phyloP scores from a whole-genome alignment of 1,140 invertebrate species.

The Mya arenaria region DNA sequence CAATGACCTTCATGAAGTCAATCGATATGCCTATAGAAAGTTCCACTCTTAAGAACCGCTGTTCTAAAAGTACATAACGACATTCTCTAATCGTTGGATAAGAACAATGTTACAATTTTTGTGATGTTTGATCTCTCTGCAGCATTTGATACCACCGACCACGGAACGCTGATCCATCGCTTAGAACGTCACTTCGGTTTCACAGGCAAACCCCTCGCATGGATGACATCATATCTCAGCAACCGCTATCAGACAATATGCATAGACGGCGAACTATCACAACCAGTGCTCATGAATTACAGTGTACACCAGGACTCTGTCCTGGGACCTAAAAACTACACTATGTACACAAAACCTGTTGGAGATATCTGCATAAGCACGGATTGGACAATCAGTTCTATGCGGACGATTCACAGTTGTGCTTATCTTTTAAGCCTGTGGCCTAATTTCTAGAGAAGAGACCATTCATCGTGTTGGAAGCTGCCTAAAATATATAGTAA shows the following conservation, averaged over 20 bases:
- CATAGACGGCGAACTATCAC: not conserved
- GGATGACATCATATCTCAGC: conserved; percentile 11
- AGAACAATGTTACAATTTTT: too few relatives aligned
- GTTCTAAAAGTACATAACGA: conserved; percentile 17
- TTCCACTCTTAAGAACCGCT: not conserved
- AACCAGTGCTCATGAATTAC: conserved; percentile 7
- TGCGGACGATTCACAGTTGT: too few relatives aligned
- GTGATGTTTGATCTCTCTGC: too few relatives aligned
- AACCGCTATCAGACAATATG: conserved; percentile 7
- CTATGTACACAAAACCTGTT: not conserved
- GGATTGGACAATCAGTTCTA: too few relatives aligned
- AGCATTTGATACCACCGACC: conserved; percentile 16
- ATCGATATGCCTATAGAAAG: too few relatives aligned
- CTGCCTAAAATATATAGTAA: too few relatives aligned
- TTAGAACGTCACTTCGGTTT: not conserved
- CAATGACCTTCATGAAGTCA: too few relatives aligned
- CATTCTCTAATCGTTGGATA: not conserved
- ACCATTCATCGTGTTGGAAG: too few relatives aligned
- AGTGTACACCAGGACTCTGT: not conserved
- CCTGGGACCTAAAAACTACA: not conserved
- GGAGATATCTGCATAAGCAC: too few relatives aligned
- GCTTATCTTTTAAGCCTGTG: too few relatives aligned
- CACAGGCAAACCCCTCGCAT: not conserved
- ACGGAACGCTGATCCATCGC: not conserved
- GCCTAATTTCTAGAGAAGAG: too few relatives aligned